Evolutionary conservation across 2,888 invertebrate species (phyloP), one percentile per base, ranked within the genome.

Genomic region (Barypeithes pellucidus): DNA sequence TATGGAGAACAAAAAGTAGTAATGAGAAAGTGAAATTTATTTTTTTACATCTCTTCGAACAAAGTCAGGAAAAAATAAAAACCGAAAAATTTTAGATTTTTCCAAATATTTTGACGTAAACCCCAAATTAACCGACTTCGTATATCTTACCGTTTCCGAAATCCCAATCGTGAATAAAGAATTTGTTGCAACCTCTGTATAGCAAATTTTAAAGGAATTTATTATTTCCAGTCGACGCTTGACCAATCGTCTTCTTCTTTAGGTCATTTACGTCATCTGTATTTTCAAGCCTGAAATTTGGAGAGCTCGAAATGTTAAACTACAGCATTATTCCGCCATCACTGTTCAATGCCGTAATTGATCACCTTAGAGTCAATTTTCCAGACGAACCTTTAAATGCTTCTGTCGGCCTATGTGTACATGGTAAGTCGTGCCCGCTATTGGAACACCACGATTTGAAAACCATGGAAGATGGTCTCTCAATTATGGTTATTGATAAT

Each of bases 371-470:
- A 39, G 87, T 89, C 77, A 93, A 91, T 82, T 95, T 95, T 84
- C 92, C 93, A 0, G 95, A 95, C 82, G 95, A 95, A 83, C 95
- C 95, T 0, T 88, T 95, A 54, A 95, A 95, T 86, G 90, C 90
- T 79, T 93, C 94, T 0, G 92, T 94, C n/a, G 89, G 89, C 11
- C 88, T 95, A 5, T 94, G 94, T 81, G 85, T 89, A 61, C 88
- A 90, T 5, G 94, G 94, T 0, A 89, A 91, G 80, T 89, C 92
- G 0, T 94, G 94, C 80, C 88, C 87, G 0, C 91, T 93, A 29
- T 87, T 95, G 66, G 95, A 95, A 86, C 87, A 89, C 24, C 92
- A 94, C 79, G 93, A 94, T 81, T 84, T 90, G 43, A 87, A 88
- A 22, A 94, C 94, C n/a, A 88, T 95, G 80, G 88, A 89, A 72